A percentile compares a stretch with the other conserved stretches of the same genome.
Evolutionary conservation across 1,140 invertebrate genomes (phyloP).

Genomic region (Drosophila sulfurigaster): DNA sequence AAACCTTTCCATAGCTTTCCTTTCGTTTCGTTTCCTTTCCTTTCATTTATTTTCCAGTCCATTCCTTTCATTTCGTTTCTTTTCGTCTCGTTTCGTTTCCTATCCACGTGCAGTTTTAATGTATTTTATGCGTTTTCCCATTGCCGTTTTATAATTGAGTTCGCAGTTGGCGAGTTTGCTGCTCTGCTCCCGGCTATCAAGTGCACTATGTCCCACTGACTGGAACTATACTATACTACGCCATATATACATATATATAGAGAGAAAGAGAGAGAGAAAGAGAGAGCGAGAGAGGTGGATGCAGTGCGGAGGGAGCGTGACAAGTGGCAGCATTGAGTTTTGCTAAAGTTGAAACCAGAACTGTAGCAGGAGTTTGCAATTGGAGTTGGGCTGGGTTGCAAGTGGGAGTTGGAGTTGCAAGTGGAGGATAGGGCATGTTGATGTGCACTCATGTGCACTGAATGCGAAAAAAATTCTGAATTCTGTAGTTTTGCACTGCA

Average conservation of each 20-base stretch:
- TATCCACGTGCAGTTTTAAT: constrained; percentile 79
- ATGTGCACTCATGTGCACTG: constrained; percentile 79
- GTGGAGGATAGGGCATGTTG: constrained; percentile 35
- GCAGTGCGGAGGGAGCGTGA: not conserved
- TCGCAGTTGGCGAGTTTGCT: constrained; percentile 44
- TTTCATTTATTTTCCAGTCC: too few species aligned
- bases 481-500: constrained; percentile 69
- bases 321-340: constrained; percentile 22
- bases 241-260: not conserved
- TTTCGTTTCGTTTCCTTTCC: too few species aligned
- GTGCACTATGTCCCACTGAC: constrained; percentile 20
- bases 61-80: too few species aligned
- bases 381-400: constrained; percentile 1
- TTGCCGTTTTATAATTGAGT: constrained; percentile 77
- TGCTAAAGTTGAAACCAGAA: constrained; percentile 7
- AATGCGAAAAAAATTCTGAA: constrained; percentile 77
- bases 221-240: not conserved
- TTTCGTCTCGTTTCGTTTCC: not conserved
- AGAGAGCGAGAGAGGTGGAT: not conserved
- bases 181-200: constrained; percentile 21
- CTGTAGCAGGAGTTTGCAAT: constrained; percentile 5
- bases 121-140: constrained; percentile 79
- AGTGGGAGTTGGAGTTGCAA: constrained; percentile 28
- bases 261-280: not conserved
- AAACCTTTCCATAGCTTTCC: constrained; percentile 50